Conservation (phyloP, 92 coral and sea anemone genomes). For the Pocillopora meandrina region DNA sequence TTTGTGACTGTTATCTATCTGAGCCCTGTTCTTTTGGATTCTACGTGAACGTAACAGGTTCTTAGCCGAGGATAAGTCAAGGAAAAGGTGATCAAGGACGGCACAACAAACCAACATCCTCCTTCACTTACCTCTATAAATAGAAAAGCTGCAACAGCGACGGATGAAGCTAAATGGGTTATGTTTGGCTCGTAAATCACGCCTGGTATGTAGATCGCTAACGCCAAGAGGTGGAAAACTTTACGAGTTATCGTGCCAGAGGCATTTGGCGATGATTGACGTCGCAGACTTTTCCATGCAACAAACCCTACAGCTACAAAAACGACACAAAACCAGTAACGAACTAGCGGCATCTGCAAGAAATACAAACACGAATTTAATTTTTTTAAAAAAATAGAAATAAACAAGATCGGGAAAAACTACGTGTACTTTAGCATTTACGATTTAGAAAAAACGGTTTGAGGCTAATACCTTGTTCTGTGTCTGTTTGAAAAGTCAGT, state of each 20-base stretch:
- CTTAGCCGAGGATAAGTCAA: too few relatives aligned
- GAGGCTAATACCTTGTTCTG: too few relatives aligned
- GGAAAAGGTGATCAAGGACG: too few relatives aligned
- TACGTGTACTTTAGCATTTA: too few relatives aligned
- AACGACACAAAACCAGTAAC: conserved; percentile 76
- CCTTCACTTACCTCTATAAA: conserved; percentile 75
- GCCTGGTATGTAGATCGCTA: conserved; percentile 90
- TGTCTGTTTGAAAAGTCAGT: too few relatives aligned
- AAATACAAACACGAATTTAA: background rate
- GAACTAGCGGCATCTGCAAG: conserved; percentile 24
- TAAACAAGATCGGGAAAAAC: too few relatives aligned
- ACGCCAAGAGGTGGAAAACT: conserved; percentile 80
- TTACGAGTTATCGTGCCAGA: conserved; percentile 73
- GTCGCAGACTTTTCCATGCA: conserved; percentile 59
- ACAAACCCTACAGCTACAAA: conserved; percentile 71
- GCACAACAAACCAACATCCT: background rate
- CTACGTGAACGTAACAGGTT: too few relatives aligned
- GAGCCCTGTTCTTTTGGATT: too few relatives aligned
- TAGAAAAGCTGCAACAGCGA: conserved; percentile 85
- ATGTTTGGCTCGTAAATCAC: conserved; percentile 75
- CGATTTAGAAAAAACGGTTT: too few relatives aligned
- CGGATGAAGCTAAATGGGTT: conserved; percentile 87
- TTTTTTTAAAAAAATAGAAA: too few relatives aligned
- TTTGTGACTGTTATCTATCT: too few relatives aligned
- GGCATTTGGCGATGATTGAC: conserved; percentile 17